These are phyloP conservation scores for Probosciger aterrimus DNA, from an alignment of 2,113 vertebrate genomes.

Conservation along the genomic window DNA sequence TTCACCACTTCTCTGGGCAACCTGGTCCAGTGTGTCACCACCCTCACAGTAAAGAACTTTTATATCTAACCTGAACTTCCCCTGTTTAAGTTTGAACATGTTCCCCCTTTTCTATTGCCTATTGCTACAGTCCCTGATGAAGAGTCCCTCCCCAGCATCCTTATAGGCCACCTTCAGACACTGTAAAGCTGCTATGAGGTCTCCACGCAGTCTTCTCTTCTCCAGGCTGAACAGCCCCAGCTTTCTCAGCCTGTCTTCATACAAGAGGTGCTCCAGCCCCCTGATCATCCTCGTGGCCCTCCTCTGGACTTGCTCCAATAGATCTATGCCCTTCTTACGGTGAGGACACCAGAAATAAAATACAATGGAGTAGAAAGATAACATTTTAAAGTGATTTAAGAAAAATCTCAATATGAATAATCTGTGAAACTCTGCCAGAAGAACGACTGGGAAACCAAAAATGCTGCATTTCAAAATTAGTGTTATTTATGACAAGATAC, in stretches of 20 bases:
- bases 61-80: neutral
- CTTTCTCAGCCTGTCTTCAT: neutral
- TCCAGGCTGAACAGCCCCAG: neutral
- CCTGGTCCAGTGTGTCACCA: neutral
- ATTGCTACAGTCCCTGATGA: neutral
- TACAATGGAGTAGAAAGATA: neutral
- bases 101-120: neutral
- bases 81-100: neutral
- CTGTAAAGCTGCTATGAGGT: neutral
- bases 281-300: neutral
- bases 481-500: neutral
- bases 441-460: neutral
- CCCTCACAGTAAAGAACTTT: neutral
- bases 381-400: neutral
- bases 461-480: neutral
- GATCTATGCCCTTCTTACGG: neutral
- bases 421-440: neutral
- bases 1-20: neutral
- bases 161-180: neutral
- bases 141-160: neutral
- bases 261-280: neutral
- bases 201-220: neutral
- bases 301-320: neutral
- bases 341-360: neutral
- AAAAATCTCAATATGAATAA: neutral